Percentiles rank a stretch among this genome's conserved stretches.
Evolutionary conservation across 1,140 invertebrate genomes (phyloP).

Genomic region (Philotrypesis tridentata): DNA sequence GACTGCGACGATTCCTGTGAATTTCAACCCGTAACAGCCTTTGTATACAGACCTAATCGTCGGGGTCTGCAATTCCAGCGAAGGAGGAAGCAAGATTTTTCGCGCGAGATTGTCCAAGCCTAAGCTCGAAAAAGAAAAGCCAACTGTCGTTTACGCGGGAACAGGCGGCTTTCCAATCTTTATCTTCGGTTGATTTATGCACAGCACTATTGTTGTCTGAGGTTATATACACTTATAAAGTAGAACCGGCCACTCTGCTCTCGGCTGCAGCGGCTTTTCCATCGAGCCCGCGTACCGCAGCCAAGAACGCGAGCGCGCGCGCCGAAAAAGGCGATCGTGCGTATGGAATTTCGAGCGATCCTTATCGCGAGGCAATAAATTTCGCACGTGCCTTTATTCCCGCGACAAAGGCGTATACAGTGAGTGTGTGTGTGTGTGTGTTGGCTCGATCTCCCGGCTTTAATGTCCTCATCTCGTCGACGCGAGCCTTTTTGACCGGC

Average conservation of each 20-base stretch:
- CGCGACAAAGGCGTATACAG: background rate
- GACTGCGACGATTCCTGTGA: too few relatives aligned
- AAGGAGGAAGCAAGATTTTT: too few relatives aligned
- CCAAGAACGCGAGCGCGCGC: too few relatives aligned
- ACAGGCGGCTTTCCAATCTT: background rate
- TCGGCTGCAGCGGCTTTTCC: too few relatives aligned
- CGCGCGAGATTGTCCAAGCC: background rate
- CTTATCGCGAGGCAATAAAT: constrained; percentile 30
- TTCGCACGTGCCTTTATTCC: constrained; percentile 17
- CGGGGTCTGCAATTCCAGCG: too few relatives aligned
- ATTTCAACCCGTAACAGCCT: too few relatives aligned
- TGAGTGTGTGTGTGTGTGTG: too few relatives aligned
- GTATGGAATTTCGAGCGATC: constrained; percentile 20
- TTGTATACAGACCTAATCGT: background rate
- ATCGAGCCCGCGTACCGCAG: background rate
- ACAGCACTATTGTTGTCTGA: background rate
- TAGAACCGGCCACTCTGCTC: background rate
- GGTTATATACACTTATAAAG: background rate
- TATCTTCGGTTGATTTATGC: background rate
- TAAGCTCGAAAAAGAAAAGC: background rate
- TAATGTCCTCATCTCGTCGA: background rate
- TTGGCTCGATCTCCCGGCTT: background rate
- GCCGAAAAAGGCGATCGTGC: background rate
- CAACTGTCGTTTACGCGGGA: background rate
- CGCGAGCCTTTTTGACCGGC: background rate